phyloP scores from a whole-genome alignment of 2,797 vertebrate species.

The Tenualosa thibaudeaui region DNA sequence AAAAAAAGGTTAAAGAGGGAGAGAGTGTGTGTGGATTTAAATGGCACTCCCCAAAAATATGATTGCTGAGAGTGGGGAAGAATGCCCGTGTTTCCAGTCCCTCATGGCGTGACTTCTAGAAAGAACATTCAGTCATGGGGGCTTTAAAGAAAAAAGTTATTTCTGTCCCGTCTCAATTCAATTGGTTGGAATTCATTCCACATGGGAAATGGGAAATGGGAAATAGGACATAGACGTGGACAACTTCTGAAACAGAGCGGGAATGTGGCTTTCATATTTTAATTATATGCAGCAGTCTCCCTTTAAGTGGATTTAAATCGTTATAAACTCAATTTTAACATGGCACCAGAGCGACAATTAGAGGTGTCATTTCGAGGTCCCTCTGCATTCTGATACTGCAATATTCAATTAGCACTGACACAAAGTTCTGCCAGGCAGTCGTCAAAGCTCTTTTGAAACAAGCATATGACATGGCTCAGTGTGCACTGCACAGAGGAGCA shows the following conservation, averaged over 20 bases:
- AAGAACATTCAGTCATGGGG: background rate
- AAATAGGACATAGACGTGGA: background rate
- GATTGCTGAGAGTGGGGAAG: slow-evolving; percentile 11
- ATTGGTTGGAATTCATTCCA: slow-evolving; percentile 30
- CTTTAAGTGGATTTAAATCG: background rate
- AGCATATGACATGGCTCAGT: background rate
- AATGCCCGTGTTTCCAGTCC: slow-evolving; percentile 14
- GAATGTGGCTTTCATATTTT: background rate
- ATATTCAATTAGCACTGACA: slow-evolving; percentile 5
- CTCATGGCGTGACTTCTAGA: slow-evolving; percentile 15
- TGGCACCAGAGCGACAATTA: background rate
- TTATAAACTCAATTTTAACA: background rate
- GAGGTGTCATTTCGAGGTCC: background rate
- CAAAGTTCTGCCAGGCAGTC: background rate
- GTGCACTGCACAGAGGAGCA: background rate
- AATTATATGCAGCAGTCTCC: background rate
- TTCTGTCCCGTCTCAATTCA: slow-evolving; percentile 23
- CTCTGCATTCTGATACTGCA: background rate
- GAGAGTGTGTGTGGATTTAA: background rate
- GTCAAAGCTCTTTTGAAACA: background rate
- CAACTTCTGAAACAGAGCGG: background rate
- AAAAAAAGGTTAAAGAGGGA: background rate
- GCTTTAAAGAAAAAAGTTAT: slow-evolving; percentile 1
- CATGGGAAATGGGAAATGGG: background rate
- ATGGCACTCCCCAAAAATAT: background rate